These are phyloP conservation scores for Danaus melanippus DNA, from an alignment of 1,140 invertebrate species.

Conservation along the genomic window DNA sequence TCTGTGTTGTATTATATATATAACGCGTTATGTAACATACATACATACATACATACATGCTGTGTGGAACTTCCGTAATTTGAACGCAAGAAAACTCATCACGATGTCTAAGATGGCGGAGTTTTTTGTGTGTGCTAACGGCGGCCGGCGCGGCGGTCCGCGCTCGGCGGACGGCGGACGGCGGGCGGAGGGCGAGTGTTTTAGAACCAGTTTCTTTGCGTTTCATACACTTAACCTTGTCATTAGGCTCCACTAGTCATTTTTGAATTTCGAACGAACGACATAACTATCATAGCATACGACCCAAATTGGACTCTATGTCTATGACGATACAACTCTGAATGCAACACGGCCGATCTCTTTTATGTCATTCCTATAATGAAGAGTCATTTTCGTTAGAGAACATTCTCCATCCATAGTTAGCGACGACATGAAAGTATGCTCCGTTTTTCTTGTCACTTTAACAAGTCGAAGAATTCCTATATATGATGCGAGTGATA, in stretches of 20 bases:
- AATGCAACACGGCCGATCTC: slow-evolving; percentile 5
- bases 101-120: slow-evolving; percentile 26
- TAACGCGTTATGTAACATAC: too few species aligned
- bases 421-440: slow-evolving; percentile 34
- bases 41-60: too few species aligned
- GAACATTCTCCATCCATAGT: slow-evolving; percentile 36
- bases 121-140: slow-evolving; percentile 26
- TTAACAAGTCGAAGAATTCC: too few species aligned
- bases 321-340: slow-evolving; percentile 7
- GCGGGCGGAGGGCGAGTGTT: slow-evolving; percentile 23
- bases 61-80: slow-evolving; percentile 14
- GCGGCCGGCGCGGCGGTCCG: background rate
- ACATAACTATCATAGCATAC: slow-evolving; percentile 7
- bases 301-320: slow-evolving; percentile 15
- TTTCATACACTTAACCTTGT: slow-evolving; percentile 57
- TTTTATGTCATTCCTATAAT: slow-evolving; percentile 24
- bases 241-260: slow-evolving; percentile 54
- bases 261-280: slow-evolving; percentile 34
- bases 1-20: too few species aligned
- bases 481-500: too few species aligned
- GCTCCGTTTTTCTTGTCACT: background rate
- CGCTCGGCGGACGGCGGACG: too few species aligned
- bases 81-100: slow-evolving; percentile 18
- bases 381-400: slow-evolving; percentile 43
- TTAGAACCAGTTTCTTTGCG: slow-evolving; percentile 41